Percentiles rank a stretch among this genome's conserved stretches.
These are phyloP conservation scores for Chloroceryle inda DNA, from an alignment of 2,797 vertebrate genomes.

Conservation along the genomic window DNA sequence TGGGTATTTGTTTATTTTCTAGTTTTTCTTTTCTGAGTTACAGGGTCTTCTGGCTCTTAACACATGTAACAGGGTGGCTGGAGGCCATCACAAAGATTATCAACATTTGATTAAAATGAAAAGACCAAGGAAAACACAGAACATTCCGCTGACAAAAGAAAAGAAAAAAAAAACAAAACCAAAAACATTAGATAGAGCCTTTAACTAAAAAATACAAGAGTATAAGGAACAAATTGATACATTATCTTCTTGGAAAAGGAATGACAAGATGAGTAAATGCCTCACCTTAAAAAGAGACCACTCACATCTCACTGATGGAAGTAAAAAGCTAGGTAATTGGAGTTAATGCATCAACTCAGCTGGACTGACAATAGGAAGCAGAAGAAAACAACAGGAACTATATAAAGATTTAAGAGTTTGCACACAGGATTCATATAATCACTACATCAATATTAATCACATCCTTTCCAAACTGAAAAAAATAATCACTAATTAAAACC, in stretches of 20 bases:
- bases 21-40: neutral
- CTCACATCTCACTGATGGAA: neutral
- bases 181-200: neutral
- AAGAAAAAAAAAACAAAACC: neutral
- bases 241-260: neutral
- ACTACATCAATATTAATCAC: neutral
- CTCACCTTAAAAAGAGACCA: neutral
- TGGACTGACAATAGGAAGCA: neutral
- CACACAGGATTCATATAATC: neutral
- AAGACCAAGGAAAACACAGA: neutral
- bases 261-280: neutral
- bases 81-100: neutral
- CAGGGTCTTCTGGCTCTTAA: neutral
- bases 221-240: neutral
- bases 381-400: neutral
- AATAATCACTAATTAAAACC: neutral
- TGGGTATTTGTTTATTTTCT: neutral
- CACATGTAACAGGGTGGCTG: neutral
- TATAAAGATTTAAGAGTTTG: neutral
- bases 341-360: neutral
- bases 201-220: neutral
- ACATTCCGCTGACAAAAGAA: neutral
- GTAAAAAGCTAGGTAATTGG: neutral
- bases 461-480: neutral
- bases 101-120: neutral